Evolutionary conservation across 2,797 vertebrate species (phyloP), one percentile per base, ranked within the genome.

Genomic region (Mormyrops boulengeri): DNA sequence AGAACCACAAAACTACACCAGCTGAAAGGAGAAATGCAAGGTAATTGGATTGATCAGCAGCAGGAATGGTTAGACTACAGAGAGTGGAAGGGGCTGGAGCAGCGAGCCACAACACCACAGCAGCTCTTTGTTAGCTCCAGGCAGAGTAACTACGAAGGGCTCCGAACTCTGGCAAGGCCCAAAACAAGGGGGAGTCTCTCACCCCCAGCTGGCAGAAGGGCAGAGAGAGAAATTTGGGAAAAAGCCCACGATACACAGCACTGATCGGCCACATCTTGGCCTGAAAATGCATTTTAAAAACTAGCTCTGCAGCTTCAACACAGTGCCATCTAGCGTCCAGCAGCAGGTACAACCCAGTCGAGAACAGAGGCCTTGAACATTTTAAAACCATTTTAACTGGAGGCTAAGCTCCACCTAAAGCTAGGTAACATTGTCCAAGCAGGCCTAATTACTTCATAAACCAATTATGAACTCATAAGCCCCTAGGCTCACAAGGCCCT

Each of bases 271-370:
- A 77, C 69, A 77, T 34, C 69, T 41, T 34, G 69, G 34, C 34
- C 69, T 41, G 38, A 77, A 77, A 77, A 38, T 77, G 38, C 34
- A 41, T 19, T 41, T 77, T 14, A 38, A 77, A 19, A 77, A 77
- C 34, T 41, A 41, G 14, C 69, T 77, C 69, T 77, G 69, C 38
- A 77, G 69, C 69, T 77, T 77, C 38, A 77, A 77, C 66, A 88
- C 47, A 88, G 88, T 52, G 49, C 88, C 88, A 66, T 88, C 88
- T 88, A 88, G 47, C n/a, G 88, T 22, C 14, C 85, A 88, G 44
- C 2, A 8, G 6, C 9, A 44, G 62, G 73, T 19, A 19, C 22
- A 6, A 41, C 62, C n/a, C 12, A 52, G 14, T 19, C 44, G 9
- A 17, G 34, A 41, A 41, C 14, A 6, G 12, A 77, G 14, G 14